Percentiles rank a stretch among this genome's conserved stretches.
These are phyloP conservation scores for Cylloceria caligata DNA, from an alignment of 2,888 invertebrate genomes.

Conservation along the genomic window DNA sequence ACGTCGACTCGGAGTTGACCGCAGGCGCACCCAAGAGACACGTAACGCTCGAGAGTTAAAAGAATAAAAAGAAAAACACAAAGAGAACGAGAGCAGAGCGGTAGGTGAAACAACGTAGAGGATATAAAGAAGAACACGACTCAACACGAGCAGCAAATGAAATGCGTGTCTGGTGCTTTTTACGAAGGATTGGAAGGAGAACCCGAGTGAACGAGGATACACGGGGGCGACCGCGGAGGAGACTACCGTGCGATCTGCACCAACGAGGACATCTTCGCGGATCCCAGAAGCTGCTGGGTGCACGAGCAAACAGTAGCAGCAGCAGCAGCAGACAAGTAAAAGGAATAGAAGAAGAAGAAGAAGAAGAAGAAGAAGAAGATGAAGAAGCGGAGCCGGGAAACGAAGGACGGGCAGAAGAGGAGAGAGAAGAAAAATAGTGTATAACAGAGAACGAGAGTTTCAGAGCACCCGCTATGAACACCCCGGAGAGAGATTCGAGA, in stretches of 20 bases:
- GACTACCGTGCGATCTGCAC: conserved; percentile 53
- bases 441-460: conserved; percentile 41
- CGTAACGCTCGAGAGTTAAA: conserved; percentile 28
- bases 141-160: conserved; percentile 80
- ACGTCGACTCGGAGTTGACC: conserved; percentile 1
- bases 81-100: conserved; percentile 10
- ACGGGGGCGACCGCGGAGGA: conserved; percentile 15
- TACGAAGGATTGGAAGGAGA: conserved; percentile 70
- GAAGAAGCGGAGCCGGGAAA: conserved; percentile 3
- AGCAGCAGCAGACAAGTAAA: conserved; percentile 54
- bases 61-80: conserved; percentile 32
- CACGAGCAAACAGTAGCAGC: conserved; percentile 62
- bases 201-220: conserved; percentile 19
- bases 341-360: conserved; percentile 52
- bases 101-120: conserved; percentile 63
- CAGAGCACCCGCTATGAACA: conserved; percentile 67
- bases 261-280: conserved; percentile 73
- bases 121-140: conserved; percentile 77
- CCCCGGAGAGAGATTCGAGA: conserved; percentile 78
- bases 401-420: conserved; percentile 41
- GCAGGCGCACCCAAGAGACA: conserved; percentile 19
- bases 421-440: conserved; percentile 65
- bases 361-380: conserved; percentile 59
- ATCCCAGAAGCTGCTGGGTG: conserved; percentile 52
- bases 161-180: conserved; percentile 81